phyloP scores from a whole-genome alignment of 2,888 invertebrate species.

The Exephanes ischioxanthus region DNA sequence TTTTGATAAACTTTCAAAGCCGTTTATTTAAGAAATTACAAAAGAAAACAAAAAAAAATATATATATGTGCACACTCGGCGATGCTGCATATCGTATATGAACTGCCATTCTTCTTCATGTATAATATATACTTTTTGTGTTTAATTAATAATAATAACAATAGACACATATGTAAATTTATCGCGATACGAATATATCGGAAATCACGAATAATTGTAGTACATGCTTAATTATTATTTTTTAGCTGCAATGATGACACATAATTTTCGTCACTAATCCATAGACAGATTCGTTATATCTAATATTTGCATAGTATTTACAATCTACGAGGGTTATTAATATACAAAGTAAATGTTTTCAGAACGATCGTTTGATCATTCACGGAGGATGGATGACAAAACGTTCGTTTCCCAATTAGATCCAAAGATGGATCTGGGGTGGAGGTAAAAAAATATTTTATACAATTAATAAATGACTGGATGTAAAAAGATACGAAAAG shows the following conservation, averaged over 20 bases:
- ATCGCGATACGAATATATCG: slow-evolving; percentile 25
- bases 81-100: slow-evolving; percentile 4
- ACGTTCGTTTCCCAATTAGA: slow-evolving; percentile 20
- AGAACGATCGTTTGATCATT: slow-evolving; percentile 26
- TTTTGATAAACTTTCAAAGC: too few species aligned
- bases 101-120: slow-evolving; percentile 1
- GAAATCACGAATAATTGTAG: slow-evolving; percentile 25
- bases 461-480: slow-evolving; percentile 22
- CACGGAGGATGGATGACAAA: neutral
- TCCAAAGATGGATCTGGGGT: slow-evolving; percentile 38
- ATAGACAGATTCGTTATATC: slow-evolving; percentile 41
- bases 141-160: slow-evolving; percentile 21
- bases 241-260: slow-evolving; percentile 25
- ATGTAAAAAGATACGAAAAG: slow-evolving; percentile 15
- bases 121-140: slow-evolving; percentile 32
- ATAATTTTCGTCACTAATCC: slow-evolving; percentile 30
- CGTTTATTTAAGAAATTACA: slow-evolving; percentile 75
- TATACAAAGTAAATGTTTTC: slow-evolving; percentile 3
- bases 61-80: slow-evolving; percentile 27
- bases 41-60: slow-evolving; percentile 65
- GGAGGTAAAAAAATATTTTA: slow-evolving; percentile 28
- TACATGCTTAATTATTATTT: slow-evolving; percentile 28
- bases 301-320: slow-evolving; percentile 56
- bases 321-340: slow-evolving; percentile 47
- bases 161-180: slow-evolving; percentile 38